phyloP scores from a whole-genome alignment of 2,888 invertebrate species.

The Tetramorium bicarinatum region DNA sequence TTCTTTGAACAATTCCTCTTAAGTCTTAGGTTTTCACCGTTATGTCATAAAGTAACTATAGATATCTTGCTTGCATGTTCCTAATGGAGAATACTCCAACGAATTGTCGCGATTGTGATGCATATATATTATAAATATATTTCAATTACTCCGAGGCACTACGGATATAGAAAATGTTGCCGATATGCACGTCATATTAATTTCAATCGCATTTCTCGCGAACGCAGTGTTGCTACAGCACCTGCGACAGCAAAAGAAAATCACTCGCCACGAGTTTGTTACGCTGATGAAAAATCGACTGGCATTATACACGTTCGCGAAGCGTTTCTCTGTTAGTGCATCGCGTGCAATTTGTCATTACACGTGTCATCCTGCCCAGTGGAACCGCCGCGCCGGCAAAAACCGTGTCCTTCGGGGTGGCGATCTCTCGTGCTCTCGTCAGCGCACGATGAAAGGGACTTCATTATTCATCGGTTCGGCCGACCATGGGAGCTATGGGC shows the following conservation, averaged over 20 bases:
- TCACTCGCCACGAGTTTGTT: constrained; percentile 21
- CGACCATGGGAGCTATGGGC: constrained; percentile 21
- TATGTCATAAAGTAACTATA: background rate
- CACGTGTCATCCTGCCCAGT: constrained; percentile 67
- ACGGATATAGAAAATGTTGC: background rate
- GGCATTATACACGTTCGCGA: constrained; percentile 18
- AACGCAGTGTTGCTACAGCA: background rate
- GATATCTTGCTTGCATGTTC: background rate
- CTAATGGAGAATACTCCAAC: background rate
- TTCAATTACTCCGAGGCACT: background rate
- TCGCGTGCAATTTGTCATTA: constrained; percentile 81
- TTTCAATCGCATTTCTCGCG: background rate
- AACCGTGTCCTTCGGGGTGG: constrained; percentile 69
- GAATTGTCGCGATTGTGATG: background rate
- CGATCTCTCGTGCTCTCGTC: constrained; percentile 70
- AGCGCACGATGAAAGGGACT: constrained; percentile 73
- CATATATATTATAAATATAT: background rate
- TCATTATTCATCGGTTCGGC: constrained; percentile 77
- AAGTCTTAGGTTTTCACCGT: background rate
- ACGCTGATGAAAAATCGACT: background rate
- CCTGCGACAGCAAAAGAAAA: constrained; percentile 9
- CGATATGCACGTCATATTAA: background rate
- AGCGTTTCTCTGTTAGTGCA: constrained; percentile 64
- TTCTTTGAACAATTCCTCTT: background rate
- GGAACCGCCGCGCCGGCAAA: constrained; percentile 55